These are phyloP conservation scores for Porites rus DNA, from an alignment of 92 coral and sea anemone species.

Conservation along the genomic window DNA sequence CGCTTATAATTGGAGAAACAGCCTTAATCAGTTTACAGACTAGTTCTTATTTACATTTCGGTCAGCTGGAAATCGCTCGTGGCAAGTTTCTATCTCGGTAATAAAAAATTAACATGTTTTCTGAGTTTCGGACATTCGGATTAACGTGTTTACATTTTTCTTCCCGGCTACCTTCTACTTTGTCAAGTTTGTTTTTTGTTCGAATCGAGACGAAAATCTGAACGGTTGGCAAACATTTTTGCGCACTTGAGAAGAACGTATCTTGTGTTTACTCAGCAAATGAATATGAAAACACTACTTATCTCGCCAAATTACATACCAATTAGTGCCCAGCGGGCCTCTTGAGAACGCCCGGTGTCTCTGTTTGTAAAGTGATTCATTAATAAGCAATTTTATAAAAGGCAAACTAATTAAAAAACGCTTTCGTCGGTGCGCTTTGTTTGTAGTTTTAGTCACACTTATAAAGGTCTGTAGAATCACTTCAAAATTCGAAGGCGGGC, in stretches of 20 bases:
- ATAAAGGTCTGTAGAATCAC: constrained; percentile 13
- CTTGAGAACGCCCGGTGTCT: constrained; percentile 54
- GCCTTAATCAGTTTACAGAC: constrained; percentile 23
- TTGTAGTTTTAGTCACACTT: constrained; percentile 30
- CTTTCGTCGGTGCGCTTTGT: constrained; percentile 45
- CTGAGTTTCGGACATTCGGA: constrained; percentile 32
- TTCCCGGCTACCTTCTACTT: background rate
- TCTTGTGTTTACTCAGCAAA: constrained; percentile 52
- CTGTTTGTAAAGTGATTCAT: constrained; percentile 70
- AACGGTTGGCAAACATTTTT: background rate
- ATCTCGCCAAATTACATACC: constrained; percentile 89
- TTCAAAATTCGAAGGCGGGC: constrained; percentile 41
- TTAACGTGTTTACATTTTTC: constrained; percentile 31
- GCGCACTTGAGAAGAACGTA: constrained; percentile 38
- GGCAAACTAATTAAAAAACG: constrained; percentile 60
- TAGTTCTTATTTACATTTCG: constrained; percentile 52
- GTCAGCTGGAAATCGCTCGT: constrained; percentile 72
- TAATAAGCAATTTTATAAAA: constrained; percentile 74
- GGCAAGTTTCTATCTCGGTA: constrained; percentile 40
- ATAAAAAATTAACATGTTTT: constrained; percentile 46
- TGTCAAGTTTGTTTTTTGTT: background rate
- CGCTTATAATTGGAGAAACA: constrained; percentile 15
- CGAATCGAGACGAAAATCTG: background rate
- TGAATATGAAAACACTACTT: constrained; percentile 57
- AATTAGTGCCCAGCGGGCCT: constrained; percentile 90